Percentiles rank a stretch among this genome's conserved stretches.
Conservation (phyloP, 2,113 vertebrate species). For the Orientallactaga bullata region DNA sequence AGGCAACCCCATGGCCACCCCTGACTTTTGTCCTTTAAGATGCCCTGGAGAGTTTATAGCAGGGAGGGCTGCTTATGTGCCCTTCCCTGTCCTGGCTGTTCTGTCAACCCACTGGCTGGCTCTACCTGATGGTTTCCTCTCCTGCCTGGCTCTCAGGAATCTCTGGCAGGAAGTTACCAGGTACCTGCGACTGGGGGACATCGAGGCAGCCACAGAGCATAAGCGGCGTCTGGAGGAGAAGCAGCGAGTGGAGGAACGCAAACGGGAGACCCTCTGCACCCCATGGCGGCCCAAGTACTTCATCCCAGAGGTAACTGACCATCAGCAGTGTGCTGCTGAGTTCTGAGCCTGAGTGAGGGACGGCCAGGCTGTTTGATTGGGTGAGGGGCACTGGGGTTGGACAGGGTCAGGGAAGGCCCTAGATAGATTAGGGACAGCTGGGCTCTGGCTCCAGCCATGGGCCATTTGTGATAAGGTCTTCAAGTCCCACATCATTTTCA, state of each 20-base stretch:
- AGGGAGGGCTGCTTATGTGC: no score
- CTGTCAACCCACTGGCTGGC: accelerated
- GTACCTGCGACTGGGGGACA: slow-evolving; percentile 92
- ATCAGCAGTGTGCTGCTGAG: neutral
- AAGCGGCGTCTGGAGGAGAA: slow-evolving; percentile 94
- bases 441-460: neutral
- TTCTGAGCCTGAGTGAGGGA: no score
- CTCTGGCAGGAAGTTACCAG: slow-evolving; percentile 95
- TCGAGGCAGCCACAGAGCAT: slow-evolving; percentile 93
- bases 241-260: slow-evolving; percentile 92
- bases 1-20: neutral
- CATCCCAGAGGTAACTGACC: slow-evolving; percentile 92
- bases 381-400: neutral
- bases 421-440: neutral
- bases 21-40: neutral
- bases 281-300: slow-evolving; percentile 95
- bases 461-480: no score
- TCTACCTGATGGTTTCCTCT: neutral
- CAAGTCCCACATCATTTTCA: no score
- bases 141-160: slow-evolving; percentile 83
- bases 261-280: slow-evolving; percentile 86
- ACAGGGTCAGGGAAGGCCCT: neutral
- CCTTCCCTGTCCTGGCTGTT: neutral
- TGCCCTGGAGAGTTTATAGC: accelerated
- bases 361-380: neutral